Conservation (phyloP, 1,140 invertebrate species). For the Penaeus vannamei region DNA sequence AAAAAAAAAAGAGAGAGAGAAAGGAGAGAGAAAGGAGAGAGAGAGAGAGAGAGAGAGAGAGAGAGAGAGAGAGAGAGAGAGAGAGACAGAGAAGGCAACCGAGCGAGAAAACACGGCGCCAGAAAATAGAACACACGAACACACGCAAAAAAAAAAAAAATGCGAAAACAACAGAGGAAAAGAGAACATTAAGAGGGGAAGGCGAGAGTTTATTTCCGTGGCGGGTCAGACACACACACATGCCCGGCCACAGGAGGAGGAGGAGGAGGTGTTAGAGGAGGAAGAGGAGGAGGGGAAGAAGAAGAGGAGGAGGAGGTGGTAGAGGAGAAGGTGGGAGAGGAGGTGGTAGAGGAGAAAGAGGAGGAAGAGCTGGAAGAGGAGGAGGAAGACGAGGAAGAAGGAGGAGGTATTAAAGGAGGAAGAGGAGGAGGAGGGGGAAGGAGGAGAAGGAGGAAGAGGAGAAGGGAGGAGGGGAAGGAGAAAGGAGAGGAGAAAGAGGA, state of each 20-base stretch:
- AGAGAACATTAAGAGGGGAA: background rate
- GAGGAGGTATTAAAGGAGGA: background rate
- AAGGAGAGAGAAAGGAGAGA: no score
- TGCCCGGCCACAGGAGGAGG: background rate
- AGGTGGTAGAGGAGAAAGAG: background rate
- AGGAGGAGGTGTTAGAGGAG: background rate
- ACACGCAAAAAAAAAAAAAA: no score
- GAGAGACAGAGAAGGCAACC: slow-evolving; percentile 17
- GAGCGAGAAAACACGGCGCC: no score
- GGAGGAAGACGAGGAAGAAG: background rate
- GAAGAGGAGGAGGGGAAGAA: background rate
- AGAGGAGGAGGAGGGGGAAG: background rate
- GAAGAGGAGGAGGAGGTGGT: background rate
- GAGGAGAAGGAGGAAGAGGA: background rate
- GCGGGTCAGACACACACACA: background rate
- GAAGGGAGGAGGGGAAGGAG: background rate
- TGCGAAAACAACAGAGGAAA: background rate
- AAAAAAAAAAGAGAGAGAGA: no score
- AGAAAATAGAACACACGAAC: background rate
- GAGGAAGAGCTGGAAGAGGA: slow-evolving; percentile 5
- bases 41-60: slow-evolving; percentile 41
- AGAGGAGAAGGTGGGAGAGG: background rate
- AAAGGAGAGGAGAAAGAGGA: background rate
- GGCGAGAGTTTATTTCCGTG: background rate
- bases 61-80: slow-evolving; percentile 48